These are phyloP conservation scores for Tamandua tetradactyla DNA, from an alignment of 2,797 vertebrate genomes.

Conservation along the genomic window DNA sequence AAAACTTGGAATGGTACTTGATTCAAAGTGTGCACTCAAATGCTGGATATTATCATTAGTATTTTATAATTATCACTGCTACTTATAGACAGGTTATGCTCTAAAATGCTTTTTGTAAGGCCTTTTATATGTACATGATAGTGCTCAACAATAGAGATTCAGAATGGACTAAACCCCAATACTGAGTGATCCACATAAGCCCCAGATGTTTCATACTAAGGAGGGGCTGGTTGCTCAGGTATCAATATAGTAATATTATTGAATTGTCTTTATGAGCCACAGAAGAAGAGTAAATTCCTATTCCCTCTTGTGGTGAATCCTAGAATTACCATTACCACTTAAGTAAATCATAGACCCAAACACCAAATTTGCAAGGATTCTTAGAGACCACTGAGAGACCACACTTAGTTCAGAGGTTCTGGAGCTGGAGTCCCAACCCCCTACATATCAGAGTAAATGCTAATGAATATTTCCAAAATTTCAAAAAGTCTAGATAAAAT, in stretches of 20 bases:
- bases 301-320: slow-evolving; percentile 50
- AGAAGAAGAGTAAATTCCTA: neutral
- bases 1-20: neutral
- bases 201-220: neutral
- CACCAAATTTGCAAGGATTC: neutral
- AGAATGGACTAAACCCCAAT: neutral
- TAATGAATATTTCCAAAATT: slow-evolving; percentile 39
- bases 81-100: neutral
- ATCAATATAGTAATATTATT: neutral
- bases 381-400: neutral
- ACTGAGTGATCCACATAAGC: neutral
- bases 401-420: neutral
- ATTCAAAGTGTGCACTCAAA: neutral
- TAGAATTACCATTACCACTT: slow-evolving; percentile 40
- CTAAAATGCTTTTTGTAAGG: neutral
- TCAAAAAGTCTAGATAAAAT: slow-evolving; percentile 11
- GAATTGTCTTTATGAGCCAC: neutral
- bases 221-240: neutral
- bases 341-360: neutral
- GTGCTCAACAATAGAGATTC: neutral
- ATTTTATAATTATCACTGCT: neutral
- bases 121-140: neutral
- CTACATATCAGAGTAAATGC: neutral
- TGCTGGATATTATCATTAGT: neutral
- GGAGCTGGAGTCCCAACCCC: neutral